Percentiles rank a stretch among this genome's conserved stretches.
Evolutionary conservation across 2,797 vertebrate species (phyloP).

Genomic region (Artibeus jamaicensis): DNA sequence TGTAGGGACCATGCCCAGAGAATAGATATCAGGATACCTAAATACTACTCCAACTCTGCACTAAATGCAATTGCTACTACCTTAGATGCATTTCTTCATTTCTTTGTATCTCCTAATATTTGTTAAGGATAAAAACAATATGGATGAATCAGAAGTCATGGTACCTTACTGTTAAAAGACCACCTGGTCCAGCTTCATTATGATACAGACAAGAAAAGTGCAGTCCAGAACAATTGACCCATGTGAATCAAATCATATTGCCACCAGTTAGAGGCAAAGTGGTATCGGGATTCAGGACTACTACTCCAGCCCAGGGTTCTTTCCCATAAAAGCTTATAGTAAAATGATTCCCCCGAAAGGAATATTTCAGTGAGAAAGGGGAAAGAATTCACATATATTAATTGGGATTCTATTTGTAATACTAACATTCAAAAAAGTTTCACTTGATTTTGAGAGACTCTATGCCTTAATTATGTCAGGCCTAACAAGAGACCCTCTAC

Average conservation of each 20-base stretch:
- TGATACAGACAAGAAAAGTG: background rate
- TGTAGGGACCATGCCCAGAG: background rate
- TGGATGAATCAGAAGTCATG: background rate
- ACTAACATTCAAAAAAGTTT: background rate
- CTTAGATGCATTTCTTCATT: background rate
- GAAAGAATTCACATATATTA: background rate
- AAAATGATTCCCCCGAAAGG: background rate
- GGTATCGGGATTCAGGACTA: background rate
- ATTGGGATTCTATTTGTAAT: background rate
- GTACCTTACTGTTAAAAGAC: background rate
- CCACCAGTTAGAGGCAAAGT: background rate
- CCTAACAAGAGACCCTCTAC: background rate
- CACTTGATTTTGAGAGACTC: background rate
- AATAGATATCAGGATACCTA: background rate
- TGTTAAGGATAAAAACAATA: background rate
- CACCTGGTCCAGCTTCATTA: background rate
- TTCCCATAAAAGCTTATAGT: background rate
- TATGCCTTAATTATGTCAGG: background rate
- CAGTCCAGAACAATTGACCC: background rate
- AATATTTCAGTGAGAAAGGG: background rate
- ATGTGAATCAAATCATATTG: background rate
- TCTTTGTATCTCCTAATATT: background rate
- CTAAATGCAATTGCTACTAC: background rate
- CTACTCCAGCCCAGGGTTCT: background rate
- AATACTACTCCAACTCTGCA: background rate